phyloP scores from a whole-genome alignment of 2,113 vertebrate genomes.

The Grantiella picta region DNA sequence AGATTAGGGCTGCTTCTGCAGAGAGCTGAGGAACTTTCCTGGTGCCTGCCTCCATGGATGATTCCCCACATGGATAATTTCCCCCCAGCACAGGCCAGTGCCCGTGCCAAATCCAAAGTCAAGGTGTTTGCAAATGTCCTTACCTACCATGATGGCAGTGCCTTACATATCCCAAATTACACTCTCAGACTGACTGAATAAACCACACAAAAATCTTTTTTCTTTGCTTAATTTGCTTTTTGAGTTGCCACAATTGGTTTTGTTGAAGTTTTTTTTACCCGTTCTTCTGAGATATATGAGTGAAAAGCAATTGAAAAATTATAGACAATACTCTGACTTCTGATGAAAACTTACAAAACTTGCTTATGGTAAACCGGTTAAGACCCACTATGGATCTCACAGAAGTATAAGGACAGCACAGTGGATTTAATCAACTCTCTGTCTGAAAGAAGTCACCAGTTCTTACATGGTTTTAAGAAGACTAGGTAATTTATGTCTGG shows the following conservation, averaged over 20 bases:
- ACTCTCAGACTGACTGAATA: background rate
- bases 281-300: background rate
- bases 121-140: background rate
- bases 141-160: background rate
- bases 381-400: background rate
- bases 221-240: background rate
- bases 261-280: background rate
- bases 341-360: background rate
- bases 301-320: background rate
- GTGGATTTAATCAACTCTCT: background rate
- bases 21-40: background rate
- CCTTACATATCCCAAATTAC: background rate
- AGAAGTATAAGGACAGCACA: background rate
- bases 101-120: background rate
- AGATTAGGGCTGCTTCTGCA: background rate
- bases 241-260: background rate
- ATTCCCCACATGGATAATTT: background rate
- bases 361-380: too few relatives aligned
- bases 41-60: background rate
- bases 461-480: background rate
- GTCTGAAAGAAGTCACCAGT: background rate
- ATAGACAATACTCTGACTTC: background rate
- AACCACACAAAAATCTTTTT: background rate
- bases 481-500: background rate
- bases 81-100: background rate